Percentiles rank a stretch among this genome's conserved stretches.
Evolutionary conservation across 2,113 vertebrate species (phyloP).

Genomic region (Pachypanchax playfairii): DNA sequence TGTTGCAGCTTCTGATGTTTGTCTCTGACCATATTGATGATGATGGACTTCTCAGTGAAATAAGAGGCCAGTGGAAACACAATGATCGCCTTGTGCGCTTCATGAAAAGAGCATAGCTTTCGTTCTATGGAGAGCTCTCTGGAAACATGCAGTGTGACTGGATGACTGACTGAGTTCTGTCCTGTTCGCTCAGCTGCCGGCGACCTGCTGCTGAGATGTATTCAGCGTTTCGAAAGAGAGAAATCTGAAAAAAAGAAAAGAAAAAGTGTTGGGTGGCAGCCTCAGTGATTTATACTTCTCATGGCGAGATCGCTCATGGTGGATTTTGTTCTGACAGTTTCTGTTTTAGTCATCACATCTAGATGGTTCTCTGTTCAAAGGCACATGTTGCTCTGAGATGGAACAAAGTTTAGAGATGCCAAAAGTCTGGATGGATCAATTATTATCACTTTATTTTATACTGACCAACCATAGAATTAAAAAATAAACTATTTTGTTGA

Average conservation of each 20-base stretch:
- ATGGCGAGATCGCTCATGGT: slow-evolving; percentile 7
- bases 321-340: slow-evolving; percentile 14
- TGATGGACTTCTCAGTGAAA: slow-evolving; percentile 29
- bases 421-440: no score
- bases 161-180: slow-evolving; percentile 43
- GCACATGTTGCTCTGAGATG: not conserved
- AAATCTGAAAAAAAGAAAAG: slow-evolving; percentile 29
- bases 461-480: no score
- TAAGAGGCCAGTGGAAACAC: slow-evolving; percentile 47
- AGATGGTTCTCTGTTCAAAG: not conserved
- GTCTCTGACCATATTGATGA: slow-evolving; percentile 19
- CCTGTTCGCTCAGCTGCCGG: slow-evolving; percentile 35
- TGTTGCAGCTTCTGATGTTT: slow-evolving; percentile 3
- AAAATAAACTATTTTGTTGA: no score
- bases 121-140: slow-evolving; percentile 42
- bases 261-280: slow-evolving; percentile 13
- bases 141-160: slow-evolving; percentile 50
- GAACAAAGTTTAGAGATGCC: not conserved
- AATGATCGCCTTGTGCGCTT: slow-evolving; percentile 56
- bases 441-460: no score
- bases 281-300: slow-evolving; percentile 13
- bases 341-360: slow-evolving; percentile 10
- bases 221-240: slow-evolving; percentile 38
- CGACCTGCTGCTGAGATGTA: slow-evolving; percentile 42
- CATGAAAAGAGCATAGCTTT: slow-evolving; percentile 46